phyloP scores from a whole-genome alignment of 2,888 invertebrate species.

The Xylota segnis region DNA sequence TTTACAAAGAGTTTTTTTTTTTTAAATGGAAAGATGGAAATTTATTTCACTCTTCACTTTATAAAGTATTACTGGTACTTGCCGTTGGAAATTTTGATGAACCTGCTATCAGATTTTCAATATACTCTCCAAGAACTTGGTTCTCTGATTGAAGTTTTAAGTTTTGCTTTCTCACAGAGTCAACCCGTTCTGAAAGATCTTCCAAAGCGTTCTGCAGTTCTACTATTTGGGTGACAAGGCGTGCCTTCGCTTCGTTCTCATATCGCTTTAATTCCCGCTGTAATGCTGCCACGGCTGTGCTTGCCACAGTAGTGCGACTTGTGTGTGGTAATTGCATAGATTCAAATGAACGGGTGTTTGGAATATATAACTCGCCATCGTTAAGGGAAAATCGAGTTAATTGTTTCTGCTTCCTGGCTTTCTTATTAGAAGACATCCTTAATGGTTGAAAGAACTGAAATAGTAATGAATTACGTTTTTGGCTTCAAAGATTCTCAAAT shows the following conservation, averaged over 20 bases:
- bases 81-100: constrained; percentile 98
- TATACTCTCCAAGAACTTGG: constrained; percentile 99
- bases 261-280: too few species aligned
- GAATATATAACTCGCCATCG: constrained; percentile 88
- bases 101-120: constrained; percentile 99
- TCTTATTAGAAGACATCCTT: constrained; percentile 81
- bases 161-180: constrained; percentile 99
- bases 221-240: constrained; percentile 97
- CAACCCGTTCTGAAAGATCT: constrained; percentile 98
- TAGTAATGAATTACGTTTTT: neutral
- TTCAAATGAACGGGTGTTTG: constrained; percentile 94
- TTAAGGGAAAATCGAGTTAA: constrained; percentile 87
- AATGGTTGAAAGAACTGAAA: neutral
- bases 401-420: neutral
- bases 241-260: constrained; percentile 98
- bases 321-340: constrained; percentile 95
- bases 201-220: constrained; percentile 99
- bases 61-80: constrained; percentile 93
- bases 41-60: constrained; percentile 86
- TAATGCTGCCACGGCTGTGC: constrained; percentile 87
- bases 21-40: neutral
- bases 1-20: neutral
- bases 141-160: constrained; percentile 98
- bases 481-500: neutral
- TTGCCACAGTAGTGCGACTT: constrained; percentile 92